These are phyloP conservation scores for Peromyscus attwateri DNA, from an alignment of 2,797 vertebrate species.

Conservation along the genomic window DNA sequence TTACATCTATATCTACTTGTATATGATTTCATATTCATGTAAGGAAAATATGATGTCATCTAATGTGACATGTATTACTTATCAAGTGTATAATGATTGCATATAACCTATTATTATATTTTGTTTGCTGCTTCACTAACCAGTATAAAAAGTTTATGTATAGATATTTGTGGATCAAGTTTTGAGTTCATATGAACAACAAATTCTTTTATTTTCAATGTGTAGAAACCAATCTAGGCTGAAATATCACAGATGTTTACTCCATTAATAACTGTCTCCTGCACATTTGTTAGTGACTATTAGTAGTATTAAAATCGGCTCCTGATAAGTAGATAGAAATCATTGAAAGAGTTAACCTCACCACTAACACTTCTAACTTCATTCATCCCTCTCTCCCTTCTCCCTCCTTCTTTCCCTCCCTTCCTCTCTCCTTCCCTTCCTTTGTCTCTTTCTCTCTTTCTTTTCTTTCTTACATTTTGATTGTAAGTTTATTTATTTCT, in stretches of 20 bases:
- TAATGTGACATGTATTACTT: constrained; percentile 4
- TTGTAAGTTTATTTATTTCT: too few relatives aligned
- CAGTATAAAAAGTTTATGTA: not conserved
- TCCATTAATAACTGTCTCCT: constrained; percentile 1
- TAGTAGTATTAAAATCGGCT: not conserved
- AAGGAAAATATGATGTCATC: not conserved
- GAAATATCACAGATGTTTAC: not conserved
- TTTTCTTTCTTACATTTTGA: not conserved
- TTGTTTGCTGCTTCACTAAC: not conserved
- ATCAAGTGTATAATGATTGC: not conserved
- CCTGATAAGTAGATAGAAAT: not conserved
- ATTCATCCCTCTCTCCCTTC: rapidly evolving
- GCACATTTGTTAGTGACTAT: not conserved
- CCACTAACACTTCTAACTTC: not conserved
- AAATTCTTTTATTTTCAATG: not conserved
- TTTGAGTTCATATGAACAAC: constrained; percentile 8
- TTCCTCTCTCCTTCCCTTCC: too few relatives aligned
- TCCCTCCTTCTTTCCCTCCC: rapidly evolving
- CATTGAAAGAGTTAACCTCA: not conserved
- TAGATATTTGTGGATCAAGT: constrained; percentile 3
- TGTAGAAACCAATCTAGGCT: not conserved
- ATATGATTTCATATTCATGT: not conserved
- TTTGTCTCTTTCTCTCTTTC: too few relatives aligned
- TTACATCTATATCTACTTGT: not conserved
- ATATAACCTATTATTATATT: constrained; percentile 18